Evolutionary conservation across 2,888 invertebrate species (phyloP).

Genomic region (Heliconius ethilla): DNA sequence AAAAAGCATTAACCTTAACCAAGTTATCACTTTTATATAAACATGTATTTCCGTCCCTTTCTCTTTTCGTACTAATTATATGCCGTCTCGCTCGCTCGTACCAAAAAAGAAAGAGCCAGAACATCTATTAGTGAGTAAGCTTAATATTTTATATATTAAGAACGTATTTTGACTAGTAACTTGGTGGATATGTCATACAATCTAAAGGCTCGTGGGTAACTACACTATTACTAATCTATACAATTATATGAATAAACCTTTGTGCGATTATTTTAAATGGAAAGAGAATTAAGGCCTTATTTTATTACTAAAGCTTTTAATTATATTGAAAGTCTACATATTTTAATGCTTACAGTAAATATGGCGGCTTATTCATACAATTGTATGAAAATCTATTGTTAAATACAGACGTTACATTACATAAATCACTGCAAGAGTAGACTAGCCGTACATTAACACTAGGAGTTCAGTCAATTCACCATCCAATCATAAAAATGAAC

Average conservation of each 20-base stretch:
- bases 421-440: slow-evolving; percentile 55
- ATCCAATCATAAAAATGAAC: slow-evolving; percentile 42
- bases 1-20: slow-evolving; percentile 10
- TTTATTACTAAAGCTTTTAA: slow-evolving; percentile 25
- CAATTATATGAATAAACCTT: slow-evolving; percentile 12
- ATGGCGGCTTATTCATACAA: slow-evolving; percentile 8
- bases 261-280: slow-evolving; percentile 17
- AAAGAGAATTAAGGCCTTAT: slow-evolving; percentile 16
- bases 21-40: slow-evolving; percentile 28
- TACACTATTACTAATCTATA: slow-evolving; percentile 31
- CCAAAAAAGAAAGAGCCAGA: not conserved
- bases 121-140: slow-evolving; percentile 12
- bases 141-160: slow-evolving; percentile 26
- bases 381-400: slow-evolving; percentile 8
- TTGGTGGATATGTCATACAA: slow-evolving; percentile 39
- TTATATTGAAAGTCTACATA: slow-evolving; percentile 15
- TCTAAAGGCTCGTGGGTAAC: slow-evolving; percentile 33
- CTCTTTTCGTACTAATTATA: not conserved
- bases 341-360: slow-evolving; percentile 5
- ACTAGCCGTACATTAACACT: slow-evolving; percentile 69
- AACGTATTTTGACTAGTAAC: slow-evolving; percentile 37
- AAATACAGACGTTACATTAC: slow-evolving; percentile 32
- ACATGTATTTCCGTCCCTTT: slow-evolving; percentile 15
- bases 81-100: not conserved
- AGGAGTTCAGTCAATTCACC: slow-evolving; percentile 69